Base-by-base conservation (phyloP, 2,797 vertebrate genomes). In the Malurus splendens region DNA sequence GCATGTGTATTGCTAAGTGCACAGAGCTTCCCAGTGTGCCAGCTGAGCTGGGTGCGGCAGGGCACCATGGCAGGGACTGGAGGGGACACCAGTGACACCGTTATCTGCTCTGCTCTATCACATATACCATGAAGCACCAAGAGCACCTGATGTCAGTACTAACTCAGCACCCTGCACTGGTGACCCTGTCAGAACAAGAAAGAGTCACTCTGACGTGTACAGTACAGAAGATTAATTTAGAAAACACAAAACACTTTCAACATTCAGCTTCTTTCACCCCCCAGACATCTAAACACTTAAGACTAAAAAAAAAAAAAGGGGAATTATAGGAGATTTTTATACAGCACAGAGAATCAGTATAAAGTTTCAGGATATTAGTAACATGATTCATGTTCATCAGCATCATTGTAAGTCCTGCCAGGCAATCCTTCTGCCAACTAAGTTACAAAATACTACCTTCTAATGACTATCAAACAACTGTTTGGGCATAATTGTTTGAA, bases 51-150 rank as follows among this genome's bases (percentile, higher is more conserved):
- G 41, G 54, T 0, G 0, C 25, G 24, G 56, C 78, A 79, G 38
- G 0, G 15, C 48, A 22, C 17, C 27, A 28, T 0, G 5, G 25
- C 41, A 52, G 23, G 24, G 28, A 18, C 44, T 10, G 32, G 15
- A 14, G 2, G 30, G 38, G 33, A 5, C 19, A 50, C 17, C 41
- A 24, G 67, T 0, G 9, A 23, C 70, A 38, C 41, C 14, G 4
- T 39, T 0, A 2, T 0, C 4, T 2, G 11, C 60, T 42, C 28
- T 52, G 47, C 73, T 59, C 14, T 0, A 4, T 0, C 50, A 15
- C 7, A 10, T 4, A 33, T 59, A 27, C 44, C 27, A 16, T 36
- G 45, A 23, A 32, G 45, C 45, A 51, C 45, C 45, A 17, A 19
- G 27, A 51, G 52, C 52, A 27, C 60, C 60, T 9, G 4, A 9